These are phyloP conservation scores for Varanus komodoensis DNA, from an alignment of 2,113 vertebrate species.

Conservation along the genomic window DNA sequence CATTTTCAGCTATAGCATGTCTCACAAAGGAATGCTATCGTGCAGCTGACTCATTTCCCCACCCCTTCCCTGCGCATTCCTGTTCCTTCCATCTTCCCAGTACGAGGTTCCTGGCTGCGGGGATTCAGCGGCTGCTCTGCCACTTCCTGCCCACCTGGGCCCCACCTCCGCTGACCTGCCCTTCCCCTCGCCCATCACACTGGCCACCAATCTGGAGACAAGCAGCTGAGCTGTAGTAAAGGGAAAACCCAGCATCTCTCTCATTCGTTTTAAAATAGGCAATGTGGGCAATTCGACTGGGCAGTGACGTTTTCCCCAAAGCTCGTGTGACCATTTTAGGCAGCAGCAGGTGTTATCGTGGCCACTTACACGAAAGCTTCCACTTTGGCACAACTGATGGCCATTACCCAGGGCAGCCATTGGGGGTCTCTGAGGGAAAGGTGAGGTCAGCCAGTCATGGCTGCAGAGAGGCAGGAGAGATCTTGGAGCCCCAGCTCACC, in stretches of 20 bases:
- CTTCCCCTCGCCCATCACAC: no score
- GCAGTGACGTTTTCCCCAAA: conserved; percentile 4
- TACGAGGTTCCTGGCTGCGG: no score
- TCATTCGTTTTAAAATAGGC: conserved; percentile 3
- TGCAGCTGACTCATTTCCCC: no score
- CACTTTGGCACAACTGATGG: background rate
- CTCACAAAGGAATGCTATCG: background rate
- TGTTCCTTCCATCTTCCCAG: no score
- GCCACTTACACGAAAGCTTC: background rate
- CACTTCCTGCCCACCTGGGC: no score
- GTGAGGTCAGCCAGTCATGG: no score
- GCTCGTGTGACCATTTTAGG: background rate
- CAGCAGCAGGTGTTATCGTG: background rate
- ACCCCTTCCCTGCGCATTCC: no score
- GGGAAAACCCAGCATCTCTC: background rate
- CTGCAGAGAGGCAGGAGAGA: background rate
- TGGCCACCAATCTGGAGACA: no score
- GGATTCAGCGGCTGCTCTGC: no score
- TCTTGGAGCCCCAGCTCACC: background rate
- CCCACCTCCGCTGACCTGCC: no score
- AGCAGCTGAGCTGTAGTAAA: background rate
- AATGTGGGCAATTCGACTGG: background rate
- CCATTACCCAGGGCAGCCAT: background rate
- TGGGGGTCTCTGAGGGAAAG: background rate
- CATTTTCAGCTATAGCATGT: background rate